These are phyloP conservation scores for Arrhamphus sclerolepis DNA, from an alignment of 2,797 vertebrate genomes.

Conservation along the genomic window DNA sequence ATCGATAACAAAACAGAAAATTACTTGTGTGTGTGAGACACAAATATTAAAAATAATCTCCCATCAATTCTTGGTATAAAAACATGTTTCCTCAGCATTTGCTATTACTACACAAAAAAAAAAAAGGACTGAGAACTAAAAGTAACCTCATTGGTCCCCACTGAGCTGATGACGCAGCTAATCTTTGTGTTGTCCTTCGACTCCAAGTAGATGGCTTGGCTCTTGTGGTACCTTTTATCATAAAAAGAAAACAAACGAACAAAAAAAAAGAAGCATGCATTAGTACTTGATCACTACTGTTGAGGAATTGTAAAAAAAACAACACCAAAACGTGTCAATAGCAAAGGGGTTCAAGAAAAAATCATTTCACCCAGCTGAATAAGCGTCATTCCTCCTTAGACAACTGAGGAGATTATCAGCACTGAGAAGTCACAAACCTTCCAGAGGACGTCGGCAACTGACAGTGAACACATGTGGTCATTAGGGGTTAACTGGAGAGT, in stretches of 20 bases:
- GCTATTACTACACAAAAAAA: not conserved
- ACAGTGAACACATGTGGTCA: slow-evolving; percentile 53
- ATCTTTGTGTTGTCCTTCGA: slow-evolving; percentile 99
- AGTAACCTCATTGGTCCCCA: slow-evolving; percentile 96
- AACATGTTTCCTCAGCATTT: not conserved
- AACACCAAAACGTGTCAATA: slow-evolving; percentile 4
- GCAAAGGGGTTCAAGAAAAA: slow-evolving; percentile 24
- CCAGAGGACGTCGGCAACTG: slow-evolving; percentile 40
- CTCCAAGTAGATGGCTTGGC: slow-evolving; percentile 97
- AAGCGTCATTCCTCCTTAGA: slow-evolving; percentile 40
- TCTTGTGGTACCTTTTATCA: slow-evolving; percentile 93
- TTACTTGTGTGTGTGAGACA: too few relatives aligned
- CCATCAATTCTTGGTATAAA: not conserved
- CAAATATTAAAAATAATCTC: too few relatives aligned
- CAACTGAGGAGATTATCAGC: slow-evolving; percentile 51
- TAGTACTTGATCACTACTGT: not conserved
- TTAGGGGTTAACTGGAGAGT: slow-evolving; percentile 46
- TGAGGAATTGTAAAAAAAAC: not conserved
- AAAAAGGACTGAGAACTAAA: slow-evolving; percentile 4
- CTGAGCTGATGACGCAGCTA: slow-evolving; percentile 98
- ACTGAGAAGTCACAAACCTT: slow-evolving; percentile 44
- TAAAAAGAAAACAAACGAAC: slow-evolving; percentile 1
- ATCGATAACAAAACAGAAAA: too few relatives aligned
- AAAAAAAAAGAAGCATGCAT: slow-evolving; percentile 8
- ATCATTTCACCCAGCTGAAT: slow-evolving; percentile 35